A percentile compares a stretch with the other conserved stretches of the same genome.
These are phyloP conservation scores for Micoletzkya japonica DNA, from an alignment of 2,888 invertebrate genomes.

Conservation along the genomic window DNA sequence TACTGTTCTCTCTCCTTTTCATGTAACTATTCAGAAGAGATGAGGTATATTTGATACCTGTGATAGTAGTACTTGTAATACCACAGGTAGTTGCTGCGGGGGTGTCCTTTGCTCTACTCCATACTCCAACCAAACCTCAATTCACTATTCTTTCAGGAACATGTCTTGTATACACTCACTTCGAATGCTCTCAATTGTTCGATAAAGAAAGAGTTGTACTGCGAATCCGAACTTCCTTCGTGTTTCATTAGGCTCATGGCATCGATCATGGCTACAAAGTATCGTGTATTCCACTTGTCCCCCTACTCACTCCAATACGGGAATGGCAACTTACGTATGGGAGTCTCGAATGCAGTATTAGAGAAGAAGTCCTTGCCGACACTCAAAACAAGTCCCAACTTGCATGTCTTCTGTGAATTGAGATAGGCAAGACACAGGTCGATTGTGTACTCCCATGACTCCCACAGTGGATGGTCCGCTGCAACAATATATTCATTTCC, in stretches of 20 bases:
- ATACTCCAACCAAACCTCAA: constrained; percentile 78
- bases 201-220: constrained; percentile 84
- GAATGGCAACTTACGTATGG: not conserved
- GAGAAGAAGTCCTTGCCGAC: constrained; percentile 37
- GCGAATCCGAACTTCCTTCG: constrained; percentile 20
- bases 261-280: constrained; percentile 25
- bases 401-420: not conserved
- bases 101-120: constrained; percentile 73
- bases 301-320: constrained; percentile 14
- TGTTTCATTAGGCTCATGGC: constrained; percentile 10
- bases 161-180: constrained; percentile 44
- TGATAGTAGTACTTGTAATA: constrained; percentile 76
- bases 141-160: constrained; percentile 71
- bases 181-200: constrained; percentile 97
- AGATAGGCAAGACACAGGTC: constrained; percentile 83
- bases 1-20: not conserved
- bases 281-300: not conserved
- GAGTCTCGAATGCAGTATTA: constrained; percentile 33
- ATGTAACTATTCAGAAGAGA: not conserved
- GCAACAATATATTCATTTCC: too few relatives aligned
- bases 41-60: constrained; percentile 40
- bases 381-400: not conserved
- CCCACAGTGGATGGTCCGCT: constrained; percentile 74
- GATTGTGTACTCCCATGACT: constrained; percentile 93
- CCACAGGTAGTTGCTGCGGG: constrained; percentile 94